Conservation (phyloP, 2,797 vertebrate genomes). For the Sphenopsis melanotis region DNA sequence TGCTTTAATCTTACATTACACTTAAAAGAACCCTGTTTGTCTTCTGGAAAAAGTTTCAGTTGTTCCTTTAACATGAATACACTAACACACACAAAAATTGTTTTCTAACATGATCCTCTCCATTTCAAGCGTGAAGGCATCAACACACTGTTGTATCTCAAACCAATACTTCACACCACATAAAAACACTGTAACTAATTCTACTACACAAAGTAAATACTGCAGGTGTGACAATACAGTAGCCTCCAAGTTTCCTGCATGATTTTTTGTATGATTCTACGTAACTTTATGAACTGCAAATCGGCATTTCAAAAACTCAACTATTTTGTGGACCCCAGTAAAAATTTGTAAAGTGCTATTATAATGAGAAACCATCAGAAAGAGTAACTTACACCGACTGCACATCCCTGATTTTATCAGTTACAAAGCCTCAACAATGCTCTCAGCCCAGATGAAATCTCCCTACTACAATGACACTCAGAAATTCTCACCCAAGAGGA, state of each 20-base stretch:
- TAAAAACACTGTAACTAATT: not conserved
- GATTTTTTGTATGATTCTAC: not conserved
- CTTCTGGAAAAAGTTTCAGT: not conserved
- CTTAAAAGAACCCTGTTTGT: not conserved
- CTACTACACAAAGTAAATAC: not conserved
- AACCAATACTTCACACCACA: not conserved
- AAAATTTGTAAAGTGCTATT: not conserved
- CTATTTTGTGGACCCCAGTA: not conserved
- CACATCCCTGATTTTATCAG: not conserved
- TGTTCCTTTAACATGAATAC: not conserved
- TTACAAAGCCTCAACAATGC: not conserved
- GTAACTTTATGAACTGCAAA: not conserved
- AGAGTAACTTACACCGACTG: not conserved
- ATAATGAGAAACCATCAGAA: not conserved
- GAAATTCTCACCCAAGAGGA: not conserved
- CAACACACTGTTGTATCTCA: not conserved
- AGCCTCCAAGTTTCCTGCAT: not conserved
- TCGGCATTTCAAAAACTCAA: not conserved
- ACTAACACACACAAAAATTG: not conserved
- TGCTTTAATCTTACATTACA: not conserved
- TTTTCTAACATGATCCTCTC: not conserved
- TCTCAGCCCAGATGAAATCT: not conserved
- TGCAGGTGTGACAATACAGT: not conserved
- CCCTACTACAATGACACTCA: not conserved
- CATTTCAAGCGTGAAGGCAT: not conserved